A percentile compares a stretch with the other conserved stretches of the same genome.
Conservation (phyloP, 2,797 vertebrate genomes). For the Lacerta bilineata region DNA sequence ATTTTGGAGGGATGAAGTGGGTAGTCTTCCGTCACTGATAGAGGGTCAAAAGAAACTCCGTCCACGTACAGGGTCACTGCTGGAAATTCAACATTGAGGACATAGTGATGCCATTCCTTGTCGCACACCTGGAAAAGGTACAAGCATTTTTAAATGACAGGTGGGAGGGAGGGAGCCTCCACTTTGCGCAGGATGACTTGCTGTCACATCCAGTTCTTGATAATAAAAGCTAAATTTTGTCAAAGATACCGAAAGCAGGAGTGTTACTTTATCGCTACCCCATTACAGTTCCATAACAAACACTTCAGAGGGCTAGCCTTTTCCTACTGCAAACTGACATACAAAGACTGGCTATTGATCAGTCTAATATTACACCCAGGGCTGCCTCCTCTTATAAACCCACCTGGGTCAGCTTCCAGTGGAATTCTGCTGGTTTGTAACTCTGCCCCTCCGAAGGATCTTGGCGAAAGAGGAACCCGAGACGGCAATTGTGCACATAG, state of each 20-base stretch:
- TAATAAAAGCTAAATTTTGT: too few species aligned
- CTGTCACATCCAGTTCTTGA: neutral
- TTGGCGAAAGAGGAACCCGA: slow-evolving; percentile 94
- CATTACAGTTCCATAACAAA: neutral
- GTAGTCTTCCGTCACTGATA: slow-evolving; percentile 96
- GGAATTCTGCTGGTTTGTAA: slow-evolving; percentile 95
- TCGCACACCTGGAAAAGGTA: slow-evolving; percentile 88
- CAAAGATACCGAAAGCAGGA: neutral
- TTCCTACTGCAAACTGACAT: too few species aligned
- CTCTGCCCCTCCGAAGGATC: slow-evolving; percentile 89
- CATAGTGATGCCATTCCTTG: slow-evolving; percentile 98
- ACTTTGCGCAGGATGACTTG: too few species aligned
- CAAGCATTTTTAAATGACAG: neutral
- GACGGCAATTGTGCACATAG: slow-evolving; percentile 94
- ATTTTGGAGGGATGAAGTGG: slow-evolving; percentile 92
- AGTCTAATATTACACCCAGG: too few species aligned
- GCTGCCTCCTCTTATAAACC: slow-evolving; percentile 28
- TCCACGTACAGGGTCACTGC: slow-evolving; percentile 92
- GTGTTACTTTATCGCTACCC: neutral
- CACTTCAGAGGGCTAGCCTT: too few species aligned
- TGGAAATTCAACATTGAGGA: slow-evolving; percentile 93
- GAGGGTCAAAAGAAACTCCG: slow-evolving; percentile 91
- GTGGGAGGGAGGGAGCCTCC: too few species aligned
- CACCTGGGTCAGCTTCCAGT: slow-evolving; percentile 97
- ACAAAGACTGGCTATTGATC: too few species aligned